A percentile compares a stretch with the other conserved stretches of the same genome.
Evolutionary conservation across 1,140 invertebrate genomes (phyloP).

Genomic region (Euura lappo): DNA sequence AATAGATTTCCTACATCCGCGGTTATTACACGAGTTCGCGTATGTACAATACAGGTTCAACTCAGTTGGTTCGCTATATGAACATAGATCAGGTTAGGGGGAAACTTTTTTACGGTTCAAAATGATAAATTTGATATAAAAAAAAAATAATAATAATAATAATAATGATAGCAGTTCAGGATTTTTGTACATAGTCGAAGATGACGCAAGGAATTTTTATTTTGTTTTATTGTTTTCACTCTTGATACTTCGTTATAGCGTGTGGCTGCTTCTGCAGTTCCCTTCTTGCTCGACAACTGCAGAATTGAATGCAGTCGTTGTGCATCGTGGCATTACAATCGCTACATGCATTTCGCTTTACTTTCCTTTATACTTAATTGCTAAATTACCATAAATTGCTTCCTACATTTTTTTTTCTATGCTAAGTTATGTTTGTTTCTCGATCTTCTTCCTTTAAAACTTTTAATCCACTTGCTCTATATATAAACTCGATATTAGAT

Average conservation of each 20-base stretch:
- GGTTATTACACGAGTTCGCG: not conserved
- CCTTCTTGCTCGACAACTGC: no score
- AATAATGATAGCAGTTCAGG: no score
- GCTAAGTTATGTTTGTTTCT: not conserved
- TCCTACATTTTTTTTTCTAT: not conserved
- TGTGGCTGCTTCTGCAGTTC: no score
- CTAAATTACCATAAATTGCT: constrained; percentile 24
- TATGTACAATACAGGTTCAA: no score
- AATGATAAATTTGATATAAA: no score
- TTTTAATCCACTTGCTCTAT: not conserved
- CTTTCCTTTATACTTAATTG: constrained; percentile 31
- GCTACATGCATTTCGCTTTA: constrained; percentile 24
- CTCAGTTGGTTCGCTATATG: no score
- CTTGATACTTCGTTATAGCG: not conserved
- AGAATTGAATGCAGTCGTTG: not conserved
- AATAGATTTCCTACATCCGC: not conserved
- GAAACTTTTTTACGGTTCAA: no score
- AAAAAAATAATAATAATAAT: no score
- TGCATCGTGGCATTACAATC: constrained; percentile 17
- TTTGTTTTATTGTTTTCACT: constrained; percentile 10
- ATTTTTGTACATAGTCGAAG: no score
- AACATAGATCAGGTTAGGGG: no score
- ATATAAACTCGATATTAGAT: no score
- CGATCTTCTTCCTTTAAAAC: not conserved
- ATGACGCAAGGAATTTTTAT: no score